A percentile compares a stretch with the other conserved stretches of the same genome.
Evolutionary conservation across 1,140 invertebrate species (phyloP).

Genomic region (Drosophila varians): DNA sequence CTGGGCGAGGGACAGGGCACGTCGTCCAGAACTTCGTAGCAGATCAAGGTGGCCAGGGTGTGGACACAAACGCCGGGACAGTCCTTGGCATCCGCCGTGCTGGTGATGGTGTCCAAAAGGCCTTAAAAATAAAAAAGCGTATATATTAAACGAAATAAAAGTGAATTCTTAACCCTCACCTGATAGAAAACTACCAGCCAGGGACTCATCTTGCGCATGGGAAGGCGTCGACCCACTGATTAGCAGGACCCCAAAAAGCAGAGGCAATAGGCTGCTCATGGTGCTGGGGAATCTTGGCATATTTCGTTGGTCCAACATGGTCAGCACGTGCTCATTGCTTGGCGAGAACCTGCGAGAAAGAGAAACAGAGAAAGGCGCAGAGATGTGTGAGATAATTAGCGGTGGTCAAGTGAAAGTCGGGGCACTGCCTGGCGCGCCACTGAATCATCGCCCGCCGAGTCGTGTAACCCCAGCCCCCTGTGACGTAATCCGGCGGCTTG

Average conservation of each 20-base stretch:
- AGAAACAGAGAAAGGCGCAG: not conserved
- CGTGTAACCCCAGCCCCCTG: constrained; percentile 55
- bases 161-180: constrained; percentile 83
- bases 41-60: constrained; percentile 91
- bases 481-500: constrained; percentile 60
- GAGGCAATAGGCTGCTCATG: constrained; percentile 18
- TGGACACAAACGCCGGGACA: constrained; percentile 94
- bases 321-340: constrained; percentile 67
- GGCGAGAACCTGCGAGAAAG: constrained; percentile 46
- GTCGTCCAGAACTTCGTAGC: constrained; percentile 92
- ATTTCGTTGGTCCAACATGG: constrained; percentile 21
- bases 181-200: constrained; percentile 91
- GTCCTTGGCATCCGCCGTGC: constrained; percentile 91
- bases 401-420: constrained; percentile 60
- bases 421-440: constrained; percentile 26
- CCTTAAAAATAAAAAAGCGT: constrained; percentile 85
- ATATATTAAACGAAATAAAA: not conserved
- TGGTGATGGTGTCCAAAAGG: constrained; percentile 91
- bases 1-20: constrained; percentile 90
- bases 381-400: constrained; percentile 42
- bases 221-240: not conserved
- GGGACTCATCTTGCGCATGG: constrained; percentile 88
- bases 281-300: constrained; percentile 12
- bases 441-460: constrained; percentile 42
- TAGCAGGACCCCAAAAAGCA: constrained; percentile 36